These are phyloP conservation scores for Ceratosolen solmsi DNA, from an alignment of 1,140 invertebrate species.

Conservation along the genomic window DNA sequence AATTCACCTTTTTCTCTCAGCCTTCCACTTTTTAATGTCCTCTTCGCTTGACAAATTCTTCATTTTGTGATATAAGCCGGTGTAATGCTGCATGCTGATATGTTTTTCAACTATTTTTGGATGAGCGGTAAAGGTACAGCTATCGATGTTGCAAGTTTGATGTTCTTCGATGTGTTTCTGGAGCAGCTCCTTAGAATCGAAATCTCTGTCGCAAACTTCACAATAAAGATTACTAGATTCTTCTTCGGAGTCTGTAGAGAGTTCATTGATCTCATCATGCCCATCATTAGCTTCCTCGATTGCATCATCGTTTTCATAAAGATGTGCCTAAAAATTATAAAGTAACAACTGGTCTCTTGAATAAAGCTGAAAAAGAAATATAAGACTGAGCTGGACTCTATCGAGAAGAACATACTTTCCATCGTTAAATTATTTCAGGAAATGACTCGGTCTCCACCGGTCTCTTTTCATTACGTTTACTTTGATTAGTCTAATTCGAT, in stretches of 20 bases:
- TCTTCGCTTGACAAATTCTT: conserved; percentile 82
- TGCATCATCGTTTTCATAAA: conserved; percentile 59
- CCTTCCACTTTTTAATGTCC: conserved; percentile 87
- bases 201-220: conserved; percentile 84
- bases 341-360: conserved; percentile 42
- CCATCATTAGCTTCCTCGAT: conserved; percentile 56
- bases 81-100: conserved; percentile 85
- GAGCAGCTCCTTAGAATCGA: conserved; percentile 76
- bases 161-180: conserved; percentile 81
- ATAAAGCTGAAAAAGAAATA: conserved; percentile 27
- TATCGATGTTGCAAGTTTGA: conserved; percentile 83
- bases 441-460: neutral
- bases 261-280: conserved; percentile 52
- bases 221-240: conserved; percentile 72
- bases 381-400: conserved; percentile 17
- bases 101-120: conserved; percentile 86
- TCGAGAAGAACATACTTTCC: conserved; percentile 54
- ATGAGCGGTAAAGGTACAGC: conserved; percentile 87
- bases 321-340: conserved; percentile 62
- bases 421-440: conserved; percentile 21
- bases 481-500: conserved; percentile 6
- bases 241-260: conserved; percentile 28
- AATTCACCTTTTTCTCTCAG: conserved; percentile 81
- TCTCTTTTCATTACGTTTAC: neutral
- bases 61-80: conserved; percentile 85